phyloP scores from a whole-genome alignment of 2,797 vertebrate genomes.

The Knipowitschia caucasica region DNA sequence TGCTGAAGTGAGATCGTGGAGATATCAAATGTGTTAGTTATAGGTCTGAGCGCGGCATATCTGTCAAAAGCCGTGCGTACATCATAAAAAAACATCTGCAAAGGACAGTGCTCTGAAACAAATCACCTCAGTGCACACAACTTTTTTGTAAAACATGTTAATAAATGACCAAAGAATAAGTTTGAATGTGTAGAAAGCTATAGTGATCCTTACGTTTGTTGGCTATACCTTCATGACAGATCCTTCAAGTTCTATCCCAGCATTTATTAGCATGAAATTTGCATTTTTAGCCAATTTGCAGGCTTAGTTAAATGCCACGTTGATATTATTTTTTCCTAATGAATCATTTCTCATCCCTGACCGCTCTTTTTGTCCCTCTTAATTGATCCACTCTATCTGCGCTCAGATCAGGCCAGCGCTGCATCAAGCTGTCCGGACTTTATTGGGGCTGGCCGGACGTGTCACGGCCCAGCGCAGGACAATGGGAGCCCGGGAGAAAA shows the following conservation, averaged over 20 bases:
- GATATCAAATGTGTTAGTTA: too few species aligned
- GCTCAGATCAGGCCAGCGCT: conserved; percentile 52
- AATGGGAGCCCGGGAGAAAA: conserved; percentile 66
- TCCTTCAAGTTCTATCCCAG: background rate
- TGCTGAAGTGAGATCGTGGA: too few species aligned
- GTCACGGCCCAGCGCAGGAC: conserved; percentile 59
- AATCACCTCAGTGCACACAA: too few species aligned
- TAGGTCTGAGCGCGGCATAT: too few species aligned
- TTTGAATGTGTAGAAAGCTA: too few species aligned
- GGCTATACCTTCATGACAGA: too few species aligned
- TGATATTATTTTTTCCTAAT: background rate
- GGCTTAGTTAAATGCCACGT: background rate
- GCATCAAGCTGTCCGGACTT: conserved; percentile 70
- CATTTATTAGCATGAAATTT: background rate
- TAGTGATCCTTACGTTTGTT: too few species aligned
- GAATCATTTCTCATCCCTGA: conserved; percentile 5
- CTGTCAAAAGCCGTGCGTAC: too few species aligned
- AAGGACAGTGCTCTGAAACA: too few species aligned
- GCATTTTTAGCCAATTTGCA: background rate
- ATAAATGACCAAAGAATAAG: too few species aligned
- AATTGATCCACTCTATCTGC: conserved; percentile 48
- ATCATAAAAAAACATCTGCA: too few species aligned
- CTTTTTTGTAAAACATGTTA: too few species aligned
- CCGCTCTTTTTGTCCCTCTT: conserved; percentile 39
- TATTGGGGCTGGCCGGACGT: conserved; percentile 69